These are phyloP conservation scores for Syngnathus acus DNA, from an alignment of 2,797 vertebrate genomes.

Conservation along the genomic window DNA sequence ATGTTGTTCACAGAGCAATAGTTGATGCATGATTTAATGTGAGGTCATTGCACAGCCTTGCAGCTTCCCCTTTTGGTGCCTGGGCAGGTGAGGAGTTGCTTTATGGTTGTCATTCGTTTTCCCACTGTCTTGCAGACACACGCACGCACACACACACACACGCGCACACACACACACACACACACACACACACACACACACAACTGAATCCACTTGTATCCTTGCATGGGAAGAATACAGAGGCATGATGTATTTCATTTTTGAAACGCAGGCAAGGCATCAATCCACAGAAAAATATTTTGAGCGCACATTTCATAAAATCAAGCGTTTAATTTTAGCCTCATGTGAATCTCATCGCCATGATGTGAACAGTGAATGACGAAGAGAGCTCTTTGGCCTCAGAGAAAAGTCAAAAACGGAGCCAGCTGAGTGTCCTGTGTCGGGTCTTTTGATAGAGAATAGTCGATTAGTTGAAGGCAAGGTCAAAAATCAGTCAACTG, in stretches of 20 bases:
- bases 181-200: neutral
- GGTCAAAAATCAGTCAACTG: constrained; percentile 1
- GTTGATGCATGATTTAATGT: constrained; percentile 75
- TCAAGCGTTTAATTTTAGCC: neutral
- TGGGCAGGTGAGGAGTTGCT: constrained; percentile 75
- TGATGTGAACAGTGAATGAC: neutral
- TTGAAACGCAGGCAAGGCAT: neutral
- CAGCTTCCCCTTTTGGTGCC: constrained; percentile 62
- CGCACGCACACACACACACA: neutral
- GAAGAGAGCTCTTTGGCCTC: neutral
- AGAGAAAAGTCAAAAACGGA: neutral
- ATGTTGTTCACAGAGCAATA: constrained; percentile 77
- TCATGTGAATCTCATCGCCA: neutral
- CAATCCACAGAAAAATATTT: neutral
- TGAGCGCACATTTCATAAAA: neutral
- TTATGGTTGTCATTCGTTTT: constrained; percentile 2
- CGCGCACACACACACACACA: neutral
- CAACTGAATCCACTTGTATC: neutral
- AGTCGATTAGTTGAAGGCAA: constrained; percentile 2
- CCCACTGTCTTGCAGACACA: neutral
- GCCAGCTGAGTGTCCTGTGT: neutral
- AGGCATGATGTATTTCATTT: neutral
- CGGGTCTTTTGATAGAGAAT: constrained; percentile 1
- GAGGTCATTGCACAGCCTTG: constrained; percentile 67
- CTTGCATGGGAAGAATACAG: neutral